These are phyloP conservation scores for Pseudococcus viburni DNA, from an alignment of 2,888 invertebrate genomes.

Conservation along the genomic window DNA sequence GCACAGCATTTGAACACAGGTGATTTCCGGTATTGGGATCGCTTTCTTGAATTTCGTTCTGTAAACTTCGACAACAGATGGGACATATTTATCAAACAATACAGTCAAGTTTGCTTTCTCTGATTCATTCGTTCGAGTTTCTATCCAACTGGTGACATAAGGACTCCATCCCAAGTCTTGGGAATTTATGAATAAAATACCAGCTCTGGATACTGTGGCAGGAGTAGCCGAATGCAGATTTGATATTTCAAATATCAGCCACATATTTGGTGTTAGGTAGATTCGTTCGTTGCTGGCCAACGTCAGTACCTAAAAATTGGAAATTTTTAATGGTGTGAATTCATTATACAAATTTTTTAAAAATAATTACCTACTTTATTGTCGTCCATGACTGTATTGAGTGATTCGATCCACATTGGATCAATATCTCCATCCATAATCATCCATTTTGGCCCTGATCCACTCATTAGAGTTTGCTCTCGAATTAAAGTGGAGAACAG, in stretches of 20 bases:
- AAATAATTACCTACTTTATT: slow-evolving; percentile 80
- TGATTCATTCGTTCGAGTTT: slow-evolving; percentile 79
- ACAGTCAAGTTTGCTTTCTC: slow-evolving; percentile 87
- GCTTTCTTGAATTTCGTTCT: slow-evolving; percentile 87
- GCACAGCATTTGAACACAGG: slow-evolving; percentile 90
- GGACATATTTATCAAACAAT: slow-evolving; percentile 94
- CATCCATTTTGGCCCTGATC: slow-evolving; percentile 93
- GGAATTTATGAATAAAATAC: slow-evolving; percentile 94
- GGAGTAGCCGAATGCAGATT: slow-evolving; percentile 93
- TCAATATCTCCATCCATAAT: slow-evolving; percentile 96
- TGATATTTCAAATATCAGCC: slow-evolving; percentile 93
- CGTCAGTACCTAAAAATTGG: slow-evolving; percentile 79
- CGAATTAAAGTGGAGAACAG: slow-evolving; percentile 93
- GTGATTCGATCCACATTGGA: slow-evolving; percentile 98
- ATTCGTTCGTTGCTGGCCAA: slow-evolving; percentile 95
- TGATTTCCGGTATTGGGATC: slow-evolving; percentile 91
- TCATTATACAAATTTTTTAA: neutral
- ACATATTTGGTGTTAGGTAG: slow-evolving; percentile 89
- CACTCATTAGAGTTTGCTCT: slow-evolving; percentile 90
- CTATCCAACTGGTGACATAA: slow-evolving; percentile 90
- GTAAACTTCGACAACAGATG: slow-evolving; percentile 82
- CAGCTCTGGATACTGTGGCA: slow-evolving; percentile 94
- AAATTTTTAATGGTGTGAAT: no score
- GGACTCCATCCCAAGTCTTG: slow-evolving; percentile 96
- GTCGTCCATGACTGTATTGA: slow-evolving; percentile 97